Evolutionary conservation across 2,888 invertebrate genomes (phyloP), one percentile per base, ranked within the genome.

Genomic region (Hirudinaria manillensis): DNA sequence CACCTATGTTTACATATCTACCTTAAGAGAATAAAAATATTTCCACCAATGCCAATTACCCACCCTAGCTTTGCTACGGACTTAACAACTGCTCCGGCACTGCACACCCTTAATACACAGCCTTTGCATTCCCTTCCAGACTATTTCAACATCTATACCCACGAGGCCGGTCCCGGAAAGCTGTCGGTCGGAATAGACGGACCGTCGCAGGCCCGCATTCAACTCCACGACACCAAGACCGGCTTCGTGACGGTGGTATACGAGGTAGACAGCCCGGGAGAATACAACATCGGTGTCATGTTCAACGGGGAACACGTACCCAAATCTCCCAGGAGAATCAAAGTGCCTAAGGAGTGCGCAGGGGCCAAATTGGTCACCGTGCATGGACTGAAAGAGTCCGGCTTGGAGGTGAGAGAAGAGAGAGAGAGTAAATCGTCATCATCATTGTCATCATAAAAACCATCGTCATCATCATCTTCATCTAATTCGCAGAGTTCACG

Each of bases 261-360:
- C 38, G 73, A 73, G 27, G 65, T 73, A 19, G 29, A 68, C 24
- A 19, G 24, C 45, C 45, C 53, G 93, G 93, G 93, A 82, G 96
- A 96, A 88, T 97, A 97, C 87, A 91, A 94, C 80, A 91, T 97
- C 81, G 95, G 96, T 66, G 89, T 99, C 80, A 97, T 97, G 87
- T 98, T 95, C 89, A 95, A 97, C 87, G 98, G 97, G 85, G 92
- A 93, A 83, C 97, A 97, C 88, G 96, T 99, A 86, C 96, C 97
- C 0, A 96, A 96, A 86, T 96, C 96, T 0, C 98, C 98, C 0
- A 96, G 93, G 89, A 94, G 93, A 77, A 84, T 97, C 61, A 94
- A 93, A 88, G 90, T 96, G 80, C 91, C 93, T 0, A 96, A 96
- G 32, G 92, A 93, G 70, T 91, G 93, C 81, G 96, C 94, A 19